phyloP scores from a whole-genome alignment of 1,140 invertebrate genomes.

The Orchestia grillus region DNA sequence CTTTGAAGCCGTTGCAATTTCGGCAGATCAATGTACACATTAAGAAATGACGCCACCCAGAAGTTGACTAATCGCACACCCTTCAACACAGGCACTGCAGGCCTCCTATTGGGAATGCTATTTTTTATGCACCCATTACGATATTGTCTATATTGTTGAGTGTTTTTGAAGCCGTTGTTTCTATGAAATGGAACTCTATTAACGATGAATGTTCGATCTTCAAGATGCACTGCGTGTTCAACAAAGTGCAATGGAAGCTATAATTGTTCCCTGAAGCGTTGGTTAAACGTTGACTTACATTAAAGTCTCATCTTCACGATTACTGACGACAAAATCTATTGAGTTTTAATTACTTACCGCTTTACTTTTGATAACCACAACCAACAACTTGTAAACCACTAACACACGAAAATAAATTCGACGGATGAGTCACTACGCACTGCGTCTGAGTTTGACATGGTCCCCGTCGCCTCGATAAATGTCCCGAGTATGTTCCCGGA shows the following conservation, averaged over 20 bases:
- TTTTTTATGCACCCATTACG: neutral
- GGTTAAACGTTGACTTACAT: neutral
- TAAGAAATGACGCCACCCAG: neutral
- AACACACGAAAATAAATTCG: neutral
- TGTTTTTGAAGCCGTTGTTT: neutral
- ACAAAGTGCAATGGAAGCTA: neutral
- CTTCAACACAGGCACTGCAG: neutral
- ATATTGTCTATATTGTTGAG: neutral
- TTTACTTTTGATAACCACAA: neutral
- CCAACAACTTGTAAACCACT: neutral
- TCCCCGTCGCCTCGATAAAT: neutral
- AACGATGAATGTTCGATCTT: neutral
- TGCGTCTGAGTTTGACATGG: neutral
- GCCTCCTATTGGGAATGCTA: neutral
- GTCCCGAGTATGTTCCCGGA: neutral
- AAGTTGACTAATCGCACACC: neutral
- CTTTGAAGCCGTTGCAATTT: neutral
- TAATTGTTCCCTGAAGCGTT: neutral
- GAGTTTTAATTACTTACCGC: neutral
- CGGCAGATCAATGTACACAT: neutral
- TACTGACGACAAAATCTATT: neutral
- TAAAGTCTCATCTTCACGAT: neutral
- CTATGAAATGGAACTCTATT: neutral
- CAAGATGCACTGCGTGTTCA: neutral
- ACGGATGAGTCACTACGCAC: neutral